Conservation (phyloP, 2,888 invertebrate genomes). For the Drosophila stalkeri region DNA sequence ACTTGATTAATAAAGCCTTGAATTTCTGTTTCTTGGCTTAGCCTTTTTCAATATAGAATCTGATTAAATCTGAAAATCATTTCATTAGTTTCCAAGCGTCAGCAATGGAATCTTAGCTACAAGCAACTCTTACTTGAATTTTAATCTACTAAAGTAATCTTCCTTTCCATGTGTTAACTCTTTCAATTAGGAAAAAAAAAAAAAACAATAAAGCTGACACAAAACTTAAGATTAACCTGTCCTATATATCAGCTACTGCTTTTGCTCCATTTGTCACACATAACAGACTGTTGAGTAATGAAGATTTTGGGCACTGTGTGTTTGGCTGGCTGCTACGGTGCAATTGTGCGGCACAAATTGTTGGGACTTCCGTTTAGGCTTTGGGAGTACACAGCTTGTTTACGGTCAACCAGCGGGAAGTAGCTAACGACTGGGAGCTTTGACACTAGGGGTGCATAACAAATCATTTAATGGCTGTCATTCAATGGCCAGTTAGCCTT, state of each 20-base stretch:
- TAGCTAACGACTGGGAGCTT: constrained; percentile 11
- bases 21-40: too few relatives aligned
- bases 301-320: constrained; percentile 34
- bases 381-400: constrained; percentile 52
- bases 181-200: neutral
- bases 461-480: constrained; percentile 80
- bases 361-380: constrained; percentile 71
- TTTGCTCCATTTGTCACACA: neutral
- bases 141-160: neutral
- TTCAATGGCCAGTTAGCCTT: constrained; percentile 49
- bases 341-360: constrained; percentile 64
- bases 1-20: neutral
- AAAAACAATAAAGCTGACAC: neutral
- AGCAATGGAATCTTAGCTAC: neutral
- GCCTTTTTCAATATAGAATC: too few relatives aligned
- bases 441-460: constrained; percentile 64
- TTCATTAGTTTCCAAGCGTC: neutral
- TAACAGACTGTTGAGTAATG: constrained; percentile 1
- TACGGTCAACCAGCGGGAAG: constrained; percentile 45
- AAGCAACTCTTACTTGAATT: neutral
- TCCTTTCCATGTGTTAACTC: neutral
- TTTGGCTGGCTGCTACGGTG: constrained; percentile 20
- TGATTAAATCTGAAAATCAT: too few relatives aligned
- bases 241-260: neutral
- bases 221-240: neutral